Base-by-base conservation (phyloP, 2,113 vertebrate species). In the Saguinus imperator region DNA sequence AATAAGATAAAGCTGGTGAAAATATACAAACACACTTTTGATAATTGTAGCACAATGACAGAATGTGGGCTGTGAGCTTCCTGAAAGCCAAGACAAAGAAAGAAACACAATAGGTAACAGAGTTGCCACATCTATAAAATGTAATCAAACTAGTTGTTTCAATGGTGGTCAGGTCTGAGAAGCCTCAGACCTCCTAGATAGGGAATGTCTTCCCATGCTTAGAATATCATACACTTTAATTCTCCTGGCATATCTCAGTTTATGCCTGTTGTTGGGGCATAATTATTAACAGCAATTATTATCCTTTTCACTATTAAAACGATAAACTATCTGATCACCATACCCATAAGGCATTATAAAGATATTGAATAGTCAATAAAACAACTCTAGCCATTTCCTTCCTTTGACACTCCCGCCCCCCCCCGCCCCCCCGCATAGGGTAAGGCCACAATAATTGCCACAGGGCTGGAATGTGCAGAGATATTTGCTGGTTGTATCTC, bases 371-470 rank as follows among this genome's bases (percentile, higher is more conserved):
- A 90, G 85, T 57, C 43, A 50, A 0, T 21, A 21, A 48, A 73
- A n/a, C 17, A 35, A 32, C 40, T 61, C 83, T 21, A 61, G 70
- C 57, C 61, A 84, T 20, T 84, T 40, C 25, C 52, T 89, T 76
- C 68, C 81, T n/a, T 23, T 23, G 35, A 66, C 6, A 66, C 6
- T 35, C 12, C 48, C 23, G n/a, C n/a, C n/a, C n/a, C n/a, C n/a
- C n/a, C n/a, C n/a, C n/a, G n/a, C n/a, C 55, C 23, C 25, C 37
- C 2, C 37, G 3, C 37, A 1, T 0, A 32, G 57, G 0, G 18
- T 17, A 6, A 6, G 50, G 17, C 57, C 81, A 32, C 43, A 35
- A 23, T 8, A 8, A 58, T 58, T 16, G 8, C 4, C 50, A 40
- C 0, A 0, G 12, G 18, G 29, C 35, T 8, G 37, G 66, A 50